phyloP scores from a whole-genome alignment of 2,113 vertebrate genomes.

The Phalacrocorax pelagicus region DNA sequence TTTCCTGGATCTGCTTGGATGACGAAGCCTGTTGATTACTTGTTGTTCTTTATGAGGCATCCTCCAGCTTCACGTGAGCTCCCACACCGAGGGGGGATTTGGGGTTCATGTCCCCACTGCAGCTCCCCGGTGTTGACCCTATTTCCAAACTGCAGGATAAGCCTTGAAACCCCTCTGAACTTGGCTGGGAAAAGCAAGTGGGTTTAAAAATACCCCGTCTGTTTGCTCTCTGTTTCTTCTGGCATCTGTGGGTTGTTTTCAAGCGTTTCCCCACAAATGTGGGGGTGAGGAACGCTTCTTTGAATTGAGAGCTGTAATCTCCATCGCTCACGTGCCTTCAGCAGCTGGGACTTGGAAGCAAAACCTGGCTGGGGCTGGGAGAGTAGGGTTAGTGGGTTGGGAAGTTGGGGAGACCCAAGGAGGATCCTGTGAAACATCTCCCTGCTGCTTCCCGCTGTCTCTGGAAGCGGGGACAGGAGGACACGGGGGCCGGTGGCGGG shows the following conservation, averaged over 20 bases:
- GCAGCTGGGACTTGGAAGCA: neutral
- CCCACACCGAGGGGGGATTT: neutral
- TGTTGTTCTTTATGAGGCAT: slow-evolving; percentile 43
- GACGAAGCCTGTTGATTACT: slow-evolving; percentile 57
- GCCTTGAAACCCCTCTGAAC: neutral
- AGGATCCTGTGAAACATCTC: neutral
- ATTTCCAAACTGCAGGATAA: neutral
- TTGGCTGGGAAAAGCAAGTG: slow-evolving; percentile 12
- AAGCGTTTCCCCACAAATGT: slow-evolving; percentile 44
- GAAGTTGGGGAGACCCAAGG: neutral
- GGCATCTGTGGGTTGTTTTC: slow-evolving; percentile 53
- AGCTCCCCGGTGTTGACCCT: neutral
- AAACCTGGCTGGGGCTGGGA: neutral
- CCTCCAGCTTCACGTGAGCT: neutral
- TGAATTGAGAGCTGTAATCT: neutral
- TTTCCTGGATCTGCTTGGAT: slow-evolving; percentile 60
- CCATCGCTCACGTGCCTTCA: neutral
- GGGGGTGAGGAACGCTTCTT: slow-evolving; percentile 5
- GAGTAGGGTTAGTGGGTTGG: neutral
- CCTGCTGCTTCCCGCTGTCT: fast-evolving
- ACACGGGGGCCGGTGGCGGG: neutral
- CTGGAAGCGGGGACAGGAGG: neutral
- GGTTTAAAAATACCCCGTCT: slow-evolving; percentile 53
- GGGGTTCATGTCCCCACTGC: neutral
- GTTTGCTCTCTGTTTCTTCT: slow-evolving; percentile 56